Base-by-base conservation (phyloP, 2,888 invertebrate genomes). In the Eupithecia inturbata region DNA sequence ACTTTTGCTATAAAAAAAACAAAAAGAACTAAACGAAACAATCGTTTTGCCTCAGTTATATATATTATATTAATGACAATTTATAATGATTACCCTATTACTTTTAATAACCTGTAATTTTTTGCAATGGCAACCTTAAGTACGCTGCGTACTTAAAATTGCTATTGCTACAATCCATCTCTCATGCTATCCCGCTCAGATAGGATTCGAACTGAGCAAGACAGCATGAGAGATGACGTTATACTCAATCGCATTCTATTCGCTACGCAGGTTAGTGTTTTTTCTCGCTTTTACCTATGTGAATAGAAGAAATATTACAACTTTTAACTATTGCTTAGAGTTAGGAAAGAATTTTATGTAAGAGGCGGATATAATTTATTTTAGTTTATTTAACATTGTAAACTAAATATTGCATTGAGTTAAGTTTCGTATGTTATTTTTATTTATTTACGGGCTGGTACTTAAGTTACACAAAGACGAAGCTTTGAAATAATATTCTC, bases 371-470 rank as follows among this genome's bases (percentile, higher is more conserved):
- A 22, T 57, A 10, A 53, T 53, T 53, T 57, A 57, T 26, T 57
- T 57, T 57, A 57, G 4, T 57, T 57, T 22, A 22, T 57, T 26
- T 57, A 12, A 26, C 7, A 22, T 49, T 9, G 7, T 39, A 53
- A 53, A 53, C 22, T 53, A 49, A 49, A 49, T n/a, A n/a, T 49
- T 49, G 49, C 0, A 45, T 22, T 22, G n/a, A 22, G 22, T 53
- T 53, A 12, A 14, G 5, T 26, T 57, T 26, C 19, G 22, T 36
- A 41, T 26, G n/a, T 39, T 36, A 66, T 39, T 6, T 26, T 66
- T 74, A 73, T 69, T 71, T 41, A 72, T 69, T 67, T 64, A 66
- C 76, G 71, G 85, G 85, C 83, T 76, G 57, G 82, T 73, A 85
- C 85, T 85, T 85, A 84, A 16, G 31, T 36, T 64, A 36, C n/a